Base-by-base conservation (phyloP, 1,140 invertebrate genomes). In the Bradynema listronoti region DNA sequence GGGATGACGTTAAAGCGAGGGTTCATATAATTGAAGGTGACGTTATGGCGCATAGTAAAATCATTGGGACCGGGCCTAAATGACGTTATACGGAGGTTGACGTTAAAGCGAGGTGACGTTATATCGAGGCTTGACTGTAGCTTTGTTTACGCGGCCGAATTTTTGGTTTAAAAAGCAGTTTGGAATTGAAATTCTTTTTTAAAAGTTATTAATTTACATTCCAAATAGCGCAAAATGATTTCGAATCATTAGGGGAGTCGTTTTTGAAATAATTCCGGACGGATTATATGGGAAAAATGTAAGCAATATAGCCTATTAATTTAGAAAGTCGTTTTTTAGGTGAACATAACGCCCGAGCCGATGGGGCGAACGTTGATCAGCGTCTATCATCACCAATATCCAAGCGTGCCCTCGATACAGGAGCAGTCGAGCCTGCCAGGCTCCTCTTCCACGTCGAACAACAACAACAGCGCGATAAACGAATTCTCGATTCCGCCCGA, bases 401-500 rank as follows among this genome's bases (percentile, higher is more conserved):
- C n/a, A 65, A 27, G 9, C 16, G n/a, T 46, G 55, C 11, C 22
- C 11, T 4, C 25, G 2, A 4, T 32, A 3, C 14, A 30, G 5
- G 36, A 61, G 24, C 19, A 22, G 16, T 39, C 47, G 1, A 42
- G 33, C 32, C 16, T 16, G 2, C 5, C 27, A 56, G 56, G 19
- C 43, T 34, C 57, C 22, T 22, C 16, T 22, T 22, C 32, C 55
- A 39, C 24, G 59, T 19, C 30, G 16, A 34, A 33, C 14, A 32
- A 27, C 52, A 56, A 22, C 9, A 52, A 22, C 22, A 4, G 27
- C 11, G 16, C 2, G 0, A 16, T 22, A 7, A 16, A 11, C 1
- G 71, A 75, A 33, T 66, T 71, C 43, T 68, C 68, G 9, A 61
- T 71, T 47, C 69, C 69, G 6, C 69, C 69, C 5, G 69, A 71